Evolutionary conservation across 2,797 vertebrate species (phyloP).

Genomic region (Pelochelys cantorii): DNA sequence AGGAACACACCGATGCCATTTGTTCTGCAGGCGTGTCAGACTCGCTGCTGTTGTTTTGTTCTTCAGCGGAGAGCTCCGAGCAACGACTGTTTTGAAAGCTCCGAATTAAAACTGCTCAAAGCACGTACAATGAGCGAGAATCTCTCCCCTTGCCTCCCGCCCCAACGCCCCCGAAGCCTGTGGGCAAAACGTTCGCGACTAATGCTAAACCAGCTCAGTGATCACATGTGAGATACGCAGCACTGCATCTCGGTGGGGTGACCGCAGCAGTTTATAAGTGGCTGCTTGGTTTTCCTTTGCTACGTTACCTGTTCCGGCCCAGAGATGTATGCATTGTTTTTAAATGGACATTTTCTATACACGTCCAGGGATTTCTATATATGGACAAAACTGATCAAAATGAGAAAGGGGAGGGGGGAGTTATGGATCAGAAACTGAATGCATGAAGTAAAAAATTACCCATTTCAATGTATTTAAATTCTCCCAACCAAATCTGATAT

Average conservation of each 20-base stretch:
- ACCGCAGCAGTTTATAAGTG: neutral
- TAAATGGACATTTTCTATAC: neutral
- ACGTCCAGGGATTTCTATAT: neutral
- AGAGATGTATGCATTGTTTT: neutral
- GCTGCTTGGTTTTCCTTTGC: neutral
- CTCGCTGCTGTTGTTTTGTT: neutral
- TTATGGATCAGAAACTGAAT: too few relatives aligned
- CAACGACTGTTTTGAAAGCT: neutral
- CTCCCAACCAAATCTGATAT: neutral
- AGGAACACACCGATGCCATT: neutral
- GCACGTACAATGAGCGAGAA: neutral
- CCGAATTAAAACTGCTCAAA: neutral
- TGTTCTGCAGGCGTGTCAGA: neutral
- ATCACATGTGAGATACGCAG: neutral
- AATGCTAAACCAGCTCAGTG: neutral
- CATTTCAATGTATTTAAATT: neutral
- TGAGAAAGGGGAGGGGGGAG: neutral
- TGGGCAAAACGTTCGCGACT: neutral
- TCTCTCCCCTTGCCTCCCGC: rapidly evolving
- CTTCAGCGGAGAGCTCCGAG: neutral
- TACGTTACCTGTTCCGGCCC: neutral
- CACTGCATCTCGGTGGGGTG: too few relatives aligned
- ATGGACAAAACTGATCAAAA: neutral
- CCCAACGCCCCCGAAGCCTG: rapidly evolving
- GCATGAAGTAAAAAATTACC: neutral